These are phyloP conservation scores for Calcarius lapponicus DNA, from an alignment of 2,797 vertebrate genomes.

Conservation along the genomic window DNA sequence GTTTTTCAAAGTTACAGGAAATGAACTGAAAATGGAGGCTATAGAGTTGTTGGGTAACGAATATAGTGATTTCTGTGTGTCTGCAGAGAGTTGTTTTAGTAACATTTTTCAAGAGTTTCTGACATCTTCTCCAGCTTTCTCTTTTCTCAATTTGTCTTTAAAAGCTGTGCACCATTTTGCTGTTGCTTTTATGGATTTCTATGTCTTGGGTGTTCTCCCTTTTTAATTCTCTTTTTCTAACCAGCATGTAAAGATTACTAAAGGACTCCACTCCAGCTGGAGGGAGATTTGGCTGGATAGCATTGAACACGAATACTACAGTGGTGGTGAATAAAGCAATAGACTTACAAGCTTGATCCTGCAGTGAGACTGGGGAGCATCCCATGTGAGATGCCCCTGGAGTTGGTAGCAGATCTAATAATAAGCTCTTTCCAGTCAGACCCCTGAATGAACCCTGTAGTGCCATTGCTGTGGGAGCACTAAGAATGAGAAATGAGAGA, in stretches of 20 bases:
- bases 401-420: neutral
- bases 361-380: neutral
- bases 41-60: neutral
- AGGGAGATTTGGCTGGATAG: neutral
- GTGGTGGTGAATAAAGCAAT: neutral
- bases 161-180: neutral
- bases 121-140: neutral
- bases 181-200: neutral
- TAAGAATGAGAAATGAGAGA: neutral
- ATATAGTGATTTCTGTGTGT: neutral
- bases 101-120: neutral
- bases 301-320: neutral
- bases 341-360: neutral
- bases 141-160: neutral
- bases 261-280: neutral
- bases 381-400: neutral
- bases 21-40: neutral
- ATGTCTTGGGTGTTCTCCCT: neutral
- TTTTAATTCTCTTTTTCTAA: neutral
- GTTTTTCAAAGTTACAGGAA: neutral
- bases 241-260: neutral
- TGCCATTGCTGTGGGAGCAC: neutral
- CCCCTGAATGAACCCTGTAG: neutral
- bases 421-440: neutral
- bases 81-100: neutral